Evolutionary conservation across 2,888 invertebrate genomes (phyloP), one percentile per base, ranked within the genome.

Genomic region (Gisinianus flammeolus): DNA sequence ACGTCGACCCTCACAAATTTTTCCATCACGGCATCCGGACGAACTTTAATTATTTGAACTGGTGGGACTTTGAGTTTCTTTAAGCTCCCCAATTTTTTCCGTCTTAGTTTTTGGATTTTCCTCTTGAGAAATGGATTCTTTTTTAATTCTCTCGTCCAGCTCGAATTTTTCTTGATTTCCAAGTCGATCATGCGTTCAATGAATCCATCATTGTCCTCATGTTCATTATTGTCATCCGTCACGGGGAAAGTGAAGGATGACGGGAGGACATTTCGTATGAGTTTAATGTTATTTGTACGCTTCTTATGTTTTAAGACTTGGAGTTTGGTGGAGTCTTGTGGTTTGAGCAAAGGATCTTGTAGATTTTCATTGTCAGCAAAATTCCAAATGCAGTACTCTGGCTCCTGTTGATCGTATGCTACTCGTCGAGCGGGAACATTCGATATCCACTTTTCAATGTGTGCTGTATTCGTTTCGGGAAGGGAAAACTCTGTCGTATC

Each of bases 391-490:
- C n/a, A 68, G 22, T 31, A 31, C 2, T 66, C 66, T 31, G 66
- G 33, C 5, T 30, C 66, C 16, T 30, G 66, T n/a, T 31, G 6
- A 16, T 5, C 16, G 31, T 31, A 33, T 3, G 24, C 16, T 8
- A 16, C 30, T 35, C 6, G n/a, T 35, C 10, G 8, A 22, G 35
- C 31, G 1, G 66, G 33, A 2, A 30, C 66, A 10, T 66, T 68
- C 16, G 35, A n/a, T 31, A 68, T 22, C 76, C 76, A 76, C 3
- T 62, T 44, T 62, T 76, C 76, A 12, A 56, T 31, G 6, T 76
- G 62, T 28, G 1, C 12, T 2, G 33, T 35, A 28, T 76, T 70
- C 0, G 62, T 76, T 19, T 10, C 19, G 1, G 76, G 76, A 26
- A 76, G 26, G n/a, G 28, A 76, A 66, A 74, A 74, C 1, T 64